A percentile compares a stretch with the other conserved stretches of the same genome.
Evolutionary conservation across 2,888 invertebrate genomes (phyloP).

Genomic region (Metellina segmentata): DNA sequence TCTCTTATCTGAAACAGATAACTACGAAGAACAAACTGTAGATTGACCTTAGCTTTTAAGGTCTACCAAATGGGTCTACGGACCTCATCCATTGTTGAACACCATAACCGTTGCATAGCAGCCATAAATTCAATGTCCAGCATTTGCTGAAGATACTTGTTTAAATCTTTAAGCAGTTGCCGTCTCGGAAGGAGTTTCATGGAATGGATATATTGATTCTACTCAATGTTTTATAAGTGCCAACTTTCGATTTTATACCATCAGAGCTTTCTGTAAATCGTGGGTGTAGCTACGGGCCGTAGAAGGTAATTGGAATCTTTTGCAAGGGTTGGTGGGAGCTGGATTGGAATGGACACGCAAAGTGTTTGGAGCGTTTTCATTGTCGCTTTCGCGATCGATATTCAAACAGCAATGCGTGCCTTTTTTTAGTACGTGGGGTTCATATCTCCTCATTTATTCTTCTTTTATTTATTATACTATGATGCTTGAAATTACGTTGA

Average conservation of each 20-base stretch:
- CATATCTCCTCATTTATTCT: background rate
- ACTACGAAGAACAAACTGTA: no score
- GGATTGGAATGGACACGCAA: background rate
- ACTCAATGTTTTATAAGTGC: background rate
- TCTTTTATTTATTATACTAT: background rate
- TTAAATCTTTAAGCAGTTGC: background rate
- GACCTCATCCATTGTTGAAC: background rate
- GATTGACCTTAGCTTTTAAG: no score
- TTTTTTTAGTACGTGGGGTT: background rate
- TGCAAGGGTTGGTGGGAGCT: background rate
- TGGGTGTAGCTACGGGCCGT: background rate
- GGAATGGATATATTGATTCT: conserved; percentile 7
- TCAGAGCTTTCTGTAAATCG: background rate
- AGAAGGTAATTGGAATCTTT: background rate
- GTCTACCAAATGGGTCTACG: no score
- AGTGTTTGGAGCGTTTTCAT: background rate
- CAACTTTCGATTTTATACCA: background rate
- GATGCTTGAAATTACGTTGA: background rate
- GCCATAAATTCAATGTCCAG: background rate
- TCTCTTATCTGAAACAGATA: no score
- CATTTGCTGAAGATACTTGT: background rate
- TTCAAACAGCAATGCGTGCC: background rate
- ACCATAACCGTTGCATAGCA: conserved; percentile 16
- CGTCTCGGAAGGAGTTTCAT: background rate
- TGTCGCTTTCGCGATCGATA: conserved; percentile 8